These are phyloP conservation scores for Buphagus erythrorhynchus DNA, from an alignment of 2,797 vertebrate species.

Conservation along the genomic window DNA sequence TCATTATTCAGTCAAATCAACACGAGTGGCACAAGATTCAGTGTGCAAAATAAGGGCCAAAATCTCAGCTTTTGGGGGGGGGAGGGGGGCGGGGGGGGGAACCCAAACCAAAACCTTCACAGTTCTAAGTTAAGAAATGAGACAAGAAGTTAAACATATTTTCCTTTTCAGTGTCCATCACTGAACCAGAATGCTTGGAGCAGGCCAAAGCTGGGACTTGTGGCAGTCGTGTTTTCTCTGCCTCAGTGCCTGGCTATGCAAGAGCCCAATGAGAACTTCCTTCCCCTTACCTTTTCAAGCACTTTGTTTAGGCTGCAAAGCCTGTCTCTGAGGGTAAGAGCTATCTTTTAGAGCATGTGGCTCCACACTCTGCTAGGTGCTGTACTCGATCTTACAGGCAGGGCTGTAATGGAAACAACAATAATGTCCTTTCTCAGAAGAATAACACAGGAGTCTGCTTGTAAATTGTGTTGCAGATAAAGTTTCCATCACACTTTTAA, in stretches of 20 bases:
- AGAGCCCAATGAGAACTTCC: neutral
- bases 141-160: neutral
- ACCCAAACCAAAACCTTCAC: neutral
- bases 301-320: neutral
- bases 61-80: neutral
- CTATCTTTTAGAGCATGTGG: neutral
- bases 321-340: neutral
- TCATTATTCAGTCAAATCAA: neutral
- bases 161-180: neutral
- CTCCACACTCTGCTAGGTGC: neutral
- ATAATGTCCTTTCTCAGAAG: neutral
- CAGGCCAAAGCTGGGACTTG: neutral
- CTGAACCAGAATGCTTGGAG: neutral
- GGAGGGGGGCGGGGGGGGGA: rapidly evolving
- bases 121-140: neutral
- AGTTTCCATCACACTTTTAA: slow-evolving; percentile 39
- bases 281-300: neutral
- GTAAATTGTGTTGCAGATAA: slow-evolving; percentile 1
- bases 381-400: neutral
- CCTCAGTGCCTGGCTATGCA: neutral
- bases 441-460: neutral
- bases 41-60: neutral
- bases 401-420: neutral
- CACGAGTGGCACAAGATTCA: neutral
- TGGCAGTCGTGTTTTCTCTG: neutral